Evolutionary conservation across 2,113 vertebrate species (phyloP), one percentile per base, ranked within the genome.

Genomic region (Ceratotherium simum): DNA sequence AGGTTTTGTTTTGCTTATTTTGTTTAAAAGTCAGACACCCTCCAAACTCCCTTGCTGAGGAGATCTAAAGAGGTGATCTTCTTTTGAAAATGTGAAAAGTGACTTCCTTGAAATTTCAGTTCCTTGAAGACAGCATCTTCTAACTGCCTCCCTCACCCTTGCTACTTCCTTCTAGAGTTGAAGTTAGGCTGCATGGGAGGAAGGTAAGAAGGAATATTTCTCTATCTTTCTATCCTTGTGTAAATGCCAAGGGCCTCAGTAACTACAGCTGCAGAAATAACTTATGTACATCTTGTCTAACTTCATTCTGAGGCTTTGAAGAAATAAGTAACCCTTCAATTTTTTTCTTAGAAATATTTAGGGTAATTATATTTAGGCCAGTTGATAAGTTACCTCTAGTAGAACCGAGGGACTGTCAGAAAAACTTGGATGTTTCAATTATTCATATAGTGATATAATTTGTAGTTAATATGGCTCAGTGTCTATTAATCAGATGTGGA

Each of bases 401-500:
- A 93, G 70, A 89, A 33, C 62, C 46, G 70, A 82, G 36, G n/a
- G 60, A 42, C 64, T 90, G 39, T 67, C 69, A 90, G 29, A 89
- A 81, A 70, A 67, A 3, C 54, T 58, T 73, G 9, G 33, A 65
- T 65, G 16, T 89, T 95, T 96, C 51, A 96, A 27, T 97, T 95
- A 95, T 96, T 97, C 83, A 92, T 78, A 13, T 27, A 65, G n/a
- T 33, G 23, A 79, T 83, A 2, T 39, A 85, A 85, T 86, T 88
- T 95, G 33, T 72, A 83, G 54, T 76, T 96, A 56, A 58, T 85
- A 62, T 78, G n/a, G 11, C 21, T 48, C 36, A 75, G 20, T 46
- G 48, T 88, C 58, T 95, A 31, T 73, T 97, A 81, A 91, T 85
- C 70, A 93, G 58, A 85, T 73, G 10, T 79, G 58, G 42, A 85